Conservation (phyloP, 2,888 invertebrate species). For the Cosmia pyralina region DNA sequence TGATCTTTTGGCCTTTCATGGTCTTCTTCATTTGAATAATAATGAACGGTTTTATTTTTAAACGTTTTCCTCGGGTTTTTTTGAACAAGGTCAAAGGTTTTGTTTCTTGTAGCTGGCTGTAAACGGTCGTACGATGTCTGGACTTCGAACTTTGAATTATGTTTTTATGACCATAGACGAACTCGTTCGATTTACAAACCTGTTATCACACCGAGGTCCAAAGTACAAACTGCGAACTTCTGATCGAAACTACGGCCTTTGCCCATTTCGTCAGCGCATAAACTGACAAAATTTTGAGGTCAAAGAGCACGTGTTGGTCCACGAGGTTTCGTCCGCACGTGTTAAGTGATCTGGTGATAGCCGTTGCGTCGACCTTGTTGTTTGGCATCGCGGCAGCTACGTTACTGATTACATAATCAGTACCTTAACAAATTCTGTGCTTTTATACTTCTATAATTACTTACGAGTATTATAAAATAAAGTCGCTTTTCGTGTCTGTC, state of each 20-base stretch:
- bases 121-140: background rate
- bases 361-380: slow-evolving; percentile 1
- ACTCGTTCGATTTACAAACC: slow-evolving; percentile 1
- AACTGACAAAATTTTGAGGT: slow-evolving; percentile 11
- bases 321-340: slow-evolving; percentile 25
- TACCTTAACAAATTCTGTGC: background rate
- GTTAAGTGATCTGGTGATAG: background rate
- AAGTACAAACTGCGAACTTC: background rate
- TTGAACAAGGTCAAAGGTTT: slow-evolving; percentile 7
- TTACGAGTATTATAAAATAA: no score
- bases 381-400: background rate
- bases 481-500: no score
- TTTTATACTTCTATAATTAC: no score
- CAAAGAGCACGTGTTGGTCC: slow-evolving; percentile 3
- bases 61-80: background rate
- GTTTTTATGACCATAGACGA: background rate
- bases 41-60: slow-evolving; percentile 4
- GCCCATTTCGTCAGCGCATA: slow-evolving; percentile 18
- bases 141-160: slow-evolving; percentile 16
- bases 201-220: background rate
- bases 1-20: slow-evolving; percentile 6
- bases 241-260: slow-evolving; percentile 1
- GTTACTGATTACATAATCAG: background rate
- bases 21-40: slow-evolving; percentile 13
- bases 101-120: background rate